phyloP scores from a whole-genome alignment of 2,797 vertebrate species.

The Anisognathus igniventris region DNA sequence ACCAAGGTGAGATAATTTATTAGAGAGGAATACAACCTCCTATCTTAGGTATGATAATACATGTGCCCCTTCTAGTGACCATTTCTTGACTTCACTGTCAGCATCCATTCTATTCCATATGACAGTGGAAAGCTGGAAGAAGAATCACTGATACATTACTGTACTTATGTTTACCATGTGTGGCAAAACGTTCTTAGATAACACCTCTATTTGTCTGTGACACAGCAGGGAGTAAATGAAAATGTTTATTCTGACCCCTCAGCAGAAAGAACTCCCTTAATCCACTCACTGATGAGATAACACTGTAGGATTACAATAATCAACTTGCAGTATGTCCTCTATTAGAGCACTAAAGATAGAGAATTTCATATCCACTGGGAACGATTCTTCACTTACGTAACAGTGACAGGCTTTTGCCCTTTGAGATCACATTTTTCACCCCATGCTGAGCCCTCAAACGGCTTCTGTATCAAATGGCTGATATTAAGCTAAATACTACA shows the following conservation, averaged over 20 bases:
- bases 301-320: conserved; percentile 77
- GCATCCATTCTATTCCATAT: neutral
- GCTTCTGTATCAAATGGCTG: conserved; percentile 58
- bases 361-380: conserved; percentile 61
- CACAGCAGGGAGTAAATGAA: conserved; percentile 77
- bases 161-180: conserved; percentile 64
- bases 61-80: neutral
- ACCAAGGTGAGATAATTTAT: neutral
- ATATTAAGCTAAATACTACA: conserved; percentile 37
- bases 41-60: neutral
- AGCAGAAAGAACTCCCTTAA: conserved; percentile 75
- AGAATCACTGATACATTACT: neutral
- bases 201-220: conserved; percentile 75
- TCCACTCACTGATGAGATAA: conserved; percentile 78
- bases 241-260: conserved; percentile 77
- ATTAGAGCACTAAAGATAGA: conserved; percentile 68
- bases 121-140: neutral
- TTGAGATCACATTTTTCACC: conserved; percentile 63
- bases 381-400: conserved; percentile 65
- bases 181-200: conserved; percentile 57
- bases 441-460: conserved; percentile 35
- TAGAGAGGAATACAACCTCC: neutral
- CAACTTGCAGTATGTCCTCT: conserved; percentile 75
- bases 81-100: neutral
- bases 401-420: conserved; percentile 64